Evolutionary conservation across 2,113 vertebrate species (phyloP), one percentile per base, ranked within the genome.

Genomic region (Ptychochromis oligacanthus): DNA sequence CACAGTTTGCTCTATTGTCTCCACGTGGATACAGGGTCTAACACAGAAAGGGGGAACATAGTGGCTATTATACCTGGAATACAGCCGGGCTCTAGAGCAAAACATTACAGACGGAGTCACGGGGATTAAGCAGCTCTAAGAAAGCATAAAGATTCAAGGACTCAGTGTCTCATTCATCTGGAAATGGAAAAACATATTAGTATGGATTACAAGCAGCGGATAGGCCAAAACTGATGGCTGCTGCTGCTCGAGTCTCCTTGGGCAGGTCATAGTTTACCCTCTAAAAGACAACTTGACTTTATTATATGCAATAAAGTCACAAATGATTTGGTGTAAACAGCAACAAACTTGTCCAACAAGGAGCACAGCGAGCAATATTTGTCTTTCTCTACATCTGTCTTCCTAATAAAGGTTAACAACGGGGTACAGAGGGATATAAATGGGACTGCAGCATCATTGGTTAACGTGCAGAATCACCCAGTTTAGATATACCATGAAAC

Each of bases 151-250:
- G 62, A 79, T 55, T 58, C 36, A 43, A 81, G 34, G 85, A 74
- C 40, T 78, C 55, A 61, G 36, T 2, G 75, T 74, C 57, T n/a
- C 3, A 15, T 46, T 77, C 6, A 31, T 49, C 46, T 82, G 43
- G 81, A 87, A 77, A 61, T 79, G 72, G 82, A 61, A 58, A 88
- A 87, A 82, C 36, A 55, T 26, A 87, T 89, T 81, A 75, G 74
- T 81, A 83, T 87, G 81, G 86, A 88, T 85, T 72, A 81, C 28
- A 26, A 79, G 82, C 22, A n/a, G 72, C 9, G 60, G 78, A 76
- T 55, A 64, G 80, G 49, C 22, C 13, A 6, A 54, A 85, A 92
- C 38, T 82, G 83, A 90, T 49, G 43, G 70, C 38, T 64, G 72
- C 64, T 54, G 75, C 55, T 55, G 60, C 83, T 64, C 22, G 80